These are phyloP conservation scores for Scaptomyza montana DNA, from an alignment of 1,140 invertebrate species.

Conservation along the genomic window DNA sequence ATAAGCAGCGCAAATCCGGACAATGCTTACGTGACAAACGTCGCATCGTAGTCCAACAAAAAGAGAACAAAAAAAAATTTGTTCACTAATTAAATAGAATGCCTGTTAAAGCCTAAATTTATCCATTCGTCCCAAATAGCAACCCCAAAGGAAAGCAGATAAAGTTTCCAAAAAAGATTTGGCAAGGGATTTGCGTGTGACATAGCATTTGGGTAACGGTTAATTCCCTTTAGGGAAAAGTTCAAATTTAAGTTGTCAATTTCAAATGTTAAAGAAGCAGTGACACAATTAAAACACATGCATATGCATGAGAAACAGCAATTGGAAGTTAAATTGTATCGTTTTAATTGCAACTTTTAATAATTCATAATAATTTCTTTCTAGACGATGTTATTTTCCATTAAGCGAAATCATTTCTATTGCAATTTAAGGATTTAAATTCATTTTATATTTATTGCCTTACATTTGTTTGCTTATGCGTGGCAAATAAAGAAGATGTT, in stretches of 20 bases:
- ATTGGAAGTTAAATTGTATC: no score
- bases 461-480: background rate
- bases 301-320: background rate
- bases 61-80: slow-evolving; percentile 13
- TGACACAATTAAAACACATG: no score
- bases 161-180: slow-evolving; percentile 6
- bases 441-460: background rate
- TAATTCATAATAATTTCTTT: background rate
- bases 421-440: background rate
- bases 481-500: background rate
- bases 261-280: background rate
- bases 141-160: slow-evolving; percentile 19
- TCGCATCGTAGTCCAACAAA: slow-evolving; percentile 20
- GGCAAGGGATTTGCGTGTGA: slow-evolving; percentile 1
- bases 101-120: background rate
- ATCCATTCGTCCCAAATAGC: background rate
- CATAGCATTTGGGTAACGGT: background rate
- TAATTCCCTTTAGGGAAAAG: background rate
- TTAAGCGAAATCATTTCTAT: background rate
- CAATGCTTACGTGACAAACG: slow-evolving; percentile 69
- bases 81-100: slow-evolving; percentile 70
- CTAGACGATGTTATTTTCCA: background rate
- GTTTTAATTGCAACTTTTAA: no score
- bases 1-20: slow-evolving; percentile 73
- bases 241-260: slow-evolving; percentile 6